Percentiles rank a stretch among this genome's conserved stretches.
Conservation (phyloP, 92 coral and sea anemone genomes). For the Nematostella vectensis region DNA sequence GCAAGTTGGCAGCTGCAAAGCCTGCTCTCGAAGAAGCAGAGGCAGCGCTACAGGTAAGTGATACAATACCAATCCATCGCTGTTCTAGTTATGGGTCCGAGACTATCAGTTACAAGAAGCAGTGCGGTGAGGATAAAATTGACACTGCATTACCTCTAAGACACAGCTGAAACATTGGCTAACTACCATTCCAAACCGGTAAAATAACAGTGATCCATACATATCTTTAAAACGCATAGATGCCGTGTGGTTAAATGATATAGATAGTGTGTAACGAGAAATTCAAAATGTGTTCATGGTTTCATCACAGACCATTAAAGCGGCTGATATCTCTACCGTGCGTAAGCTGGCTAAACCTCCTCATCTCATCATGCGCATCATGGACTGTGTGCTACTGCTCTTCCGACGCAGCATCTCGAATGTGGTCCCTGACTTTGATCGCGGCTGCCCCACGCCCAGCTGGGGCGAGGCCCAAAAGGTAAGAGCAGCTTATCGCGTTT, state of each 20-base stretch:
- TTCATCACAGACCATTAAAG: conserved; percentile 70
- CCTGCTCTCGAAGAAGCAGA: conserved; percentile 86
- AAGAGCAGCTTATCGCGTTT: conserved; percentile 1
- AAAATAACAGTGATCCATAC: too few relatives aligned
- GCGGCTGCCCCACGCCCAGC: conserved; percentile 58
- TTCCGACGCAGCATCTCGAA: conserved; percentile 60
- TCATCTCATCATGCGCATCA: conserved; percentile 92
- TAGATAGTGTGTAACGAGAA: too few relatives aligned
- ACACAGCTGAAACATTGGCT: too few relatives aligned
- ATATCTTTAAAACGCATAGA: too few relatives aligned
- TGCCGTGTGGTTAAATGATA: too few relatives aligned
- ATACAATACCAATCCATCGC: too few relatives aligned
- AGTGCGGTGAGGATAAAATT: too few relatives aligned
- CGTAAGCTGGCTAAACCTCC: conserved; percentile 93
- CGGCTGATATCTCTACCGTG: conserved; percentile 77
- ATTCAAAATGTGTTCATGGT: too few relatives aligned
- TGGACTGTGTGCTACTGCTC: conserved; percentile 74
- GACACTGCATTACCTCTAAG: too few relatives aligned
- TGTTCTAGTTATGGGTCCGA: too few relatives aligned
- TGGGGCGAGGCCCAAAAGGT: conserved; percentile 87
- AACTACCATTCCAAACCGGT: too few relatives aligned
- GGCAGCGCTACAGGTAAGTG: conserved; percentile 68
- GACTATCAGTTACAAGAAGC: too few relatives aligned
- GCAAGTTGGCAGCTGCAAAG: conserved; percentile 71
- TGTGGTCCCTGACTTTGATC: conserved; percentile 58